A percentile compares a stretch with the other conserved stretches of the same genome.
Evolutionary conservation across 2,797 vertebrate species (phyloP).

Genomic region (Acanthurus lineatus): DNA sequence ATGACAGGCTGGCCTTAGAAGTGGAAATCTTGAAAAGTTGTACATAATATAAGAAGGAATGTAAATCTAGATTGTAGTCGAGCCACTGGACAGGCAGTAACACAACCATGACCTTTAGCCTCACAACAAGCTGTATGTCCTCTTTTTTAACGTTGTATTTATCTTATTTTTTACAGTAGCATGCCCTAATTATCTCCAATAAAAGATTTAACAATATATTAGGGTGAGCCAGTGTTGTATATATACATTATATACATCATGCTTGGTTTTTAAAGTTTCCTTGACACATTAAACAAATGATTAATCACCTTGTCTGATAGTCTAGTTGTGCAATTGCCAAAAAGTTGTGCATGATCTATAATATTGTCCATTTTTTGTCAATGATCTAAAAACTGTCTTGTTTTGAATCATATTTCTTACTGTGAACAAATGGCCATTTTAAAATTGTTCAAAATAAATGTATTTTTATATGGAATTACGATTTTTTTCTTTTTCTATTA

Average conservation of each 20-base stretch:
- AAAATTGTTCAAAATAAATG: slow-evolving; percentile 99
- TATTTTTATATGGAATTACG: slow-evolving; percentile 90
- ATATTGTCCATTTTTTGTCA: slow-evolving; percentile 72
- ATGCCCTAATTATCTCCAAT: slow-evolving; percentile 77
- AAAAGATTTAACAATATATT: slow-evolving; percentile 59
- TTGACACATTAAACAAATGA: slow-evolving; percentile 66
- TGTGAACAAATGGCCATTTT: slow-evolving; percentile 95
- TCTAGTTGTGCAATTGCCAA: slow-evolving; percentile 75
- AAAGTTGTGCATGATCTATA: slow-evolving; percentile 78
- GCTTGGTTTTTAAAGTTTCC: slow-evolving; percentile 74
- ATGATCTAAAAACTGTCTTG: slow-evolving; percentile 78
- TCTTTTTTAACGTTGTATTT: slow-evolving; percentile 40
- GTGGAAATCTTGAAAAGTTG: slow-evolving; percentile 53
- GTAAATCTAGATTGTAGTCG: slow-evolving; percentile 61
- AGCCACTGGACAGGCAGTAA: slow-evolving; percentile 46
- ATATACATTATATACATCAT: slow-evolving; percentile 52
- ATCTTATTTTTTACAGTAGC: slow-evolving; percentile 66
- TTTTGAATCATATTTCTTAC: slow-evolving; percentile 95
- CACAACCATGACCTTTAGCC: slow-evolving; percentile 56
- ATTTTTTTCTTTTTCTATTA: slow-evolving; percentile 42
- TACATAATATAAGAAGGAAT: slow-evolving; percentile 72
- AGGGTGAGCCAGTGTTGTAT: slow-evolving; percentile 64
- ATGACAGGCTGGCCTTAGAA: slow-evolving; percentile 45
- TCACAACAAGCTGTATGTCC: slow-evolving; percentile 54
- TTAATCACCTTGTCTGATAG: slow-evolving; percentile 72